Conservation (phyloP, 2,797 vertebrate species). For the Micropoecilia bifurca region DNA sequence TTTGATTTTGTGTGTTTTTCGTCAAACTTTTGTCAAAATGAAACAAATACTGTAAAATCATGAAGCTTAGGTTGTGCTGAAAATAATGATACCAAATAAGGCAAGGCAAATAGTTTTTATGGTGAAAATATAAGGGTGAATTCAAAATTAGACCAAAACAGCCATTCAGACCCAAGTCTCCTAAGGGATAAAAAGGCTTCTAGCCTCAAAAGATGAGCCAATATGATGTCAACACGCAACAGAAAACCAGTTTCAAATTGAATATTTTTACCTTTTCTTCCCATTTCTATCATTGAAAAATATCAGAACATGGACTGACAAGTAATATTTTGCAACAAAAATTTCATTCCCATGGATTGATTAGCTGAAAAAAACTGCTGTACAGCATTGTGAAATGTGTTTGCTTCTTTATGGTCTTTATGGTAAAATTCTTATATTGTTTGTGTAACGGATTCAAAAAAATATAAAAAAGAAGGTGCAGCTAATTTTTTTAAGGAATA, state of each 20-base stretch:
- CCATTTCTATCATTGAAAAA: background rate
- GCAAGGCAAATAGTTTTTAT: too few relatives aligned
- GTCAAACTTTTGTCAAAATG: too few relatives aligned
- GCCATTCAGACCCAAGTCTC: too few relatives aligned
- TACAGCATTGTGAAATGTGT: background rate
- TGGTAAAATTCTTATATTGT: background rate
- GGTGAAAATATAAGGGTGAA: too few relatives aligned
- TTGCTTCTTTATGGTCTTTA: background rate
- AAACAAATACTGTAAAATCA: too few relatives aligned
- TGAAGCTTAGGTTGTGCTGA: too few relatives aligned
- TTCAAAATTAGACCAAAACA: too few relatives aligned
- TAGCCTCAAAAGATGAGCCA: background rate
- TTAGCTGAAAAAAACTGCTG: background rate
- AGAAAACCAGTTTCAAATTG: background rate
- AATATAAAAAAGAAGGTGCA: too few relatives aligned
- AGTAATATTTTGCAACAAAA: background rate
- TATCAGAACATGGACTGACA: too few relatives aligned
- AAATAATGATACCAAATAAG: too few relatives aligned
- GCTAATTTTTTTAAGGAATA: background rate
- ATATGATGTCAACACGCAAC: background rate
- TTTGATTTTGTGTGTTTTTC: too few relatives aligned
- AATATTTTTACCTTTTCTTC: background rate
- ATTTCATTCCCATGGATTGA: background rate
- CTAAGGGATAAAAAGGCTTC: background rate
- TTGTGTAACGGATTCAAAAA: background rate